Evolutionary conservation across 2,797 vertebrate species (phyloP).

Genomic region (Spondyliosoma cantharus): DNA sequence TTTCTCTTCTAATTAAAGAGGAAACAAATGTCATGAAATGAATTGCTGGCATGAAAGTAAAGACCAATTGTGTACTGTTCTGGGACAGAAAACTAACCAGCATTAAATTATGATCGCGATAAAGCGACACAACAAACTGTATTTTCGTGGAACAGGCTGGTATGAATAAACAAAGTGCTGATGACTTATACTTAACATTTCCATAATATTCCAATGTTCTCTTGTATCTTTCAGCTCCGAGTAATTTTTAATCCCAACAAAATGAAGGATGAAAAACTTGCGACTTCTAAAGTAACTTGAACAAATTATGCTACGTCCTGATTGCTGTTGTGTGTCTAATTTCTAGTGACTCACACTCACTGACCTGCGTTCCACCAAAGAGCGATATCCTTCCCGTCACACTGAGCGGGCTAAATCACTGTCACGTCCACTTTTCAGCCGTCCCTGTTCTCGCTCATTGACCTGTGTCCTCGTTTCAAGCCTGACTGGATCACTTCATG

Average conservation of each 20-base stretch:
- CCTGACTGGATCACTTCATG: slow-evolving; percentile 33
- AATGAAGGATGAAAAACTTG: background rate
- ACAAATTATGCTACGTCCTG: background rate
- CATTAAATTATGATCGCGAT: background rate
- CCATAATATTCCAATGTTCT: background rate
- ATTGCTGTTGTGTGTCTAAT: slow-evolving; percentile 3
- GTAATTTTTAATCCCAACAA: slow-evolving; percentile 11
- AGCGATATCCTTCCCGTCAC: slow-evolving; percentile 3
- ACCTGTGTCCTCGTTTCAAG: slow-evolving; percentile 54
- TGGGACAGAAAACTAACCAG: background rate
- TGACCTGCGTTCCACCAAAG: background rate
- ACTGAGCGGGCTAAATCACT: slow-evolving; percentile 12
- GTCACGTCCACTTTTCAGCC: slow-evolving; percentile 45
- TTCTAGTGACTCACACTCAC: background rate
- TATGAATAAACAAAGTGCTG: background rate
- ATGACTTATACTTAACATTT: background rate
- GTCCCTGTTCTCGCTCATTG: slow-evolving; percentile 36
- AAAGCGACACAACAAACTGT: background rate
- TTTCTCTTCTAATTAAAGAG: slow-evolving; percentile 3
- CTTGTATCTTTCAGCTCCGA: background rate
- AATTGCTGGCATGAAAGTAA: background rate
- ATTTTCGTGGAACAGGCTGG: background rate
- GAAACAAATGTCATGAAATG: slow-evolving; percentile 2
- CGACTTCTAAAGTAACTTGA: background rate
- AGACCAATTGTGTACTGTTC: background rate